Percentiles rank a stretch among this genome's conserved stretches.
These are phyloP conservation scores for Monochamus alternatus DNA, from an alignment of 2,888 invertebrate genomes.

Conservation along the genomic window DNA sequence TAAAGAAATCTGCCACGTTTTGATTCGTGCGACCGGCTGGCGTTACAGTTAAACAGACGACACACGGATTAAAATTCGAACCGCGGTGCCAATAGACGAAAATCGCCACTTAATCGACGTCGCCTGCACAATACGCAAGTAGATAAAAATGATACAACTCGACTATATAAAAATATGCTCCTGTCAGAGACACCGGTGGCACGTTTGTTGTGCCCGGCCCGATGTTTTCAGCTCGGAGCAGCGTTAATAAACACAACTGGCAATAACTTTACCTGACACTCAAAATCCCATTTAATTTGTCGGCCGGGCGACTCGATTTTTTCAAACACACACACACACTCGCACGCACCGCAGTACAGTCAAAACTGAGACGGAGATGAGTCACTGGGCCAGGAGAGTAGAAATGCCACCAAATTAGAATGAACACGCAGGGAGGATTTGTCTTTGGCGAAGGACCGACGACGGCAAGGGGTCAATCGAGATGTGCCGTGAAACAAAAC, in stretches of 20 bases:
- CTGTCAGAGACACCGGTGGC: constrained; percentile 12
- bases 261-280: constrained; percentile 31
- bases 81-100: constrained; percentile 21
- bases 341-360: constrained; percentile 21
- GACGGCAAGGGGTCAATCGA: constrained; percentile 20
- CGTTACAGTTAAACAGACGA: constrained; percentile 28
- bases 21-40: constrained; percentile 17
- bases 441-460: background rate
- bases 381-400: constrained; percentile 46
- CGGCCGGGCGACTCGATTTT: constrained; percentile 25
- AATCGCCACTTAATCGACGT: constrained; percentile 11
- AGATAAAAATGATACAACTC: constrained; percentile 49
- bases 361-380: constrained; percentile 57
- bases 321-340: constrained; percentile 4
- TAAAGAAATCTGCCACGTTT: constrained; percentile 38
- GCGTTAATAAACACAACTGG: constrained; percentile 5
- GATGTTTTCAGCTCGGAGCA: constrained; percentile 36
- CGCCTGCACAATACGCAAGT: constrained; percentile 32
- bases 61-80: background rate
- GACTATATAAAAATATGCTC: constrained; percentile 39
- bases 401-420: constrained; percentile 61
- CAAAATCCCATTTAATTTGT: constrained; percentile 29
- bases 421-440: constrained; percentile 56
- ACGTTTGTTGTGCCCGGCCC: constrained; percentile 18
- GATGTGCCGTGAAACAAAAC: constrained; percentile 21